These are phyloP conservation scores for Salvator merianae DNA, from an alignment of 2,113 vertebrate species.

Conservation along the genomic window DNA sequence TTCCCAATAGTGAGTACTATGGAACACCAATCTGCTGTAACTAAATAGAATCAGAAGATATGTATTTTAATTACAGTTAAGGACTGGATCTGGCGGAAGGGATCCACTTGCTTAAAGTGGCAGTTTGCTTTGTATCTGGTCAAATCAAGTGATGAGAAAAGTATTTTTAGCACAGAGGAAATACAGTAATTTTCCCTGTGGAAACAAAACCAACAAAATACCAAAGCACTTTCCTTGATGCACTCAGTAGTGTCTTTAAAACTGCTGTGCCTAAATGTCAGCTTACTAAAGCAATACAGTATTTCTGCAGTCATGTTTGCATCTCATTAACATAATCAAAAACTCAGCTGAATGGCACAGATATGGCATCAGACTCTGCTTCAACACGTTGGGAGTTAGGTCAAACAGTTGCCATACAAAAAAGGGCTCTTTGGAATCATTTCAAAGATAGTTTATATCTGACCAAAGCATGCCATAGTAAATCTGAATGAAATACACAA, in stretches of 20 bases:
- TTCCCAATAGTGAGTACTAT: neutral
- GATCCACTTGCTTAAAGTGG: neutral
- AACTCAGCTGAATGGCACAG: neutral
- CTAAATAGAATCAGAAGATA: neutral
- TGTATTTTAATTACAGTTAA: slow-evolving; percentile 23
- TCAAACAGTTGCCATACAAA: neutral
- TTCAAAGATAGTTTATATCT: neutral
- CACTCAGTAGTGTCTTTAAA: neutral
- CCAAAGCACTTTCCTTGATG: slow-evolving; percentile 8
- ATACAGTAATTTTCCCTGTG: slow-evolving; percentile 6
- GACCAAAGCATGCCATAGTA: too few relatives aligned
- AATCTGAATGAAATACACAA: too few relatives aligned
- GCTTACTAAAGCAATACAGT: slow-evolving; percentile 1
- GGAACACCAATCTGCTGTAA: neutral
- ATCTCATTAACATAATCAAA: slow-evolving; percentile 15
- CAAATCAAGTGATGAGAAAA: slow-evolving; percentile 13
- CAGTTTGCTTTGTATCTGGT: neutral
- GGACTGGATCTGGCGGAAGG: neutral
- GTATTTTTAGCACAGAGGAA: neutral
- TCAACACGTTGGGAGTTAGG: neutral
- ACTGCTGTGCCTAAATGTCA: slow-evolving; percentile 20
- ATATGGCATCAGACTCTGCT: neutral
- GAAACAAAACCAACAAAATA: slow-evolving; percentile 21
- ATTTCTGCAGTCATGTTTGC: slow-evolving; percentile 16
- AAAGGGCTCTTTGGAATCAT: neutral